phyloP scores from a whole-genome alignment of 64 coral and sea anemone genomes.

The Stichodactyla mertensii region DNA sequence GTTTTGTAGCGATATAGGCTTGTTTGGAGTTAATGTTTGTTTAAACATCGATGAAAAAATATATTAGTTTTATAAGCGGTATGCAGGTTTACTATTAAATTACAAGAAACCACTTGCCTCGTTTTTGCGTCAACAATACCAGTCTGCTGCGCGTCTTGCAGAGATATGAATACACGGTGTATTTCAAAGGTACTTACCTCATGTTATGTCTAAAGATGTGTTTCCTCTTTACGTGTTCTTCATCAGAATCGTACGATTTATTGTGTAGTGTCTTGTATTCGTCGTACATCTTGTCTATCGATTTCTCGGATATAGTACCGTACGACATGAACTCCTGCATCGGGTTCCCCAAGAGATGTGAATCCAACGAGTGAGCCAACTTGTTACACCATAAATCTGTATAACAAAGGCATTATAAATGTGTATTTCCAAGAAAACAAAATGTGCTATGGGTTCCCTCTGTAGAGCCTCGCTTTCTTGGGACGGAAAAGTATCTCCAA shows the following conservation, averaged over 20 bases:
- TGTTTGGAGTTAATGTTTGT: too few species aligned
- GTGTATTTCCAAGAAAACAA: too few species aligned
- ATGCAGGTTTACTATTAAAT: too few species aligned
- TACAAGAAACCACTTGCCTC: too few species aligned
- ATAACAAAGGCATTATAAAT: background rate
- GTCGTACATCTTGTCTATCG: slow-evolving; percentile 75
- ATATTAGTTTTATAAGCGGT: too few species aligned
- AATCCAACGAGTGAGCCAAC: slow-evolving; percentile 76
- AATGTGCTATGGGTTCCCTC: too few species aligned
- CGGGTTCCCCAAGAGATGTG: slow-evolving; percentile 83
- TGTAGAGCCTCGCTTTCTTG: too few species aligned
- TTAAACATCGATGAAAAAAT: too few species aligned
- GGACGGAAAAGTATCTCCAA: too few species aligned
- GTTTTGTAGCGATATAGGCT: too few species aligned
- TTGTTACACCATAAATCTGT: slow-evolving; percentile 86
- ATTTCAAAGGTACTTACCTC: slow-evolving; percentile 40
- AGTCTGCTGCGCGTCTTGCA: background rate
- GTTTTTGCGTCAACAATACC: too few species aligned
- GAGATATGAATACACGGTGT: background rate
- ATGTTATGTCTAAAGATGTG: slow-evolving; percentile 95
- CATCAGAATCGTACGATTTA: slow-evolving; percentile 63
- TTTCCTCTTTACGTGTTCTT: slow-evolving; percentile 76
- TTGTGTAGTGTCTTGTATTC: slow-evolving; percentile 63
- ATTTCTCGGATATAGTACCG: slow-evolving; percentile 38
- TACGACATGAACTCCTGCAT: slow-evolving; percentile 99